A percentile compares a stretch with the other conserved stretches of the same genome.
Evolutionary conservation across 2,113 vertebrate species (phyloP).

Genomic region (Spermophilus dauricus): DNA sequence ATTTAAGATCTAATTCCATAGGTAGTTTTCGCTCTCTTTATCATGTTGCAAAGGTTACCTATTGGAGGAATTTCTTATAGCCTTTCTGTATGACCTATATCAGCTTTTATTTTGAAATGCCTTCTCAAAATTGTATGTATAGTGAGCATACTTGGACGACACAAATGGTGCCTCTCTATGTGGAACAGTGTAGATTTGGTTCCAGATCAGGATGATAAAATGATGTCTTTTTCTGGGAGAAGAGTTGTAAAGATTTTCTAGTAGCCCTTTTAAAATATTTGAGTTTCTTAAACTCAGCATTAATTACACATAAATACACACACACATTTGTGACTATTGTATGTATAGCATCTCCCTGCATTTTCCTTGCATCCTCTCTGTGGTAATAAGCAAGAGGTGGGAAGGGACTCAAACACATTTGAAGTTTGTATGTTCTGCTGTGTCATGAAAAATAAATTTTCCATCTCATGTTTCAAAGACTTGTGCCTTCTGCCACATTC

Average conservation of each 20-base stretch:
- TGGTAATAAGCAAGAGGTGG: background rate
- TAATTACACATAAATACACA: background rate
- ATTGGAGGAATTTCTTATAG: fast-evolving
- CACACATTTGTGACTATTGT: fast-evolving
- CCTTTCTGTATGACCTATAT: background rate
- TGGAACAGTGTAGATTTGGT: background rate
- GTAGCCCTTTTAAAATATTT: background rate
- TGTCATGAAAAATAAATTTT: background rate
- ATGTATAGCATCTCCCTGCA: background rate
- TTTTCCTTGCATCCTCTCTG: background rate
- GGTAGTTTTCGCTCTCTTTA: background rate
- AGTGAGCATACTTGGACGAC: background rate
- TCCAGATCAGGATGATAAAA: background rate
- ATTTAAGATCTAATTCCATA: background rate
- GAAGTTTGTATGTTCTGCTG: background rate
- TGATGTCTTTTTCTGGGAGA: background rate
- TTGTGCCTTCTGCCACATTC: background rate
- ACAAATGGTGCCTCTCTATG: background rate
- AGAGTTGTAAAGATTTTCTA: background rate
- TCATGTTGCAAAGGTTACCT: background rate
- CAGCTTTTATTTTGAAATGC: background rate
- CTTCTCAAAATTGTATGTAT: background rate
- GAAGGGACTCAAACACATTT: fast-evolving
- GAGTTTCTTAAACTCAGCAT: background rate
- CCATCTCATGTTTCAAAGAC: background rate